A percentile compares a stretch with the other conserved stretches of the same genome.
Evolutionary conservation across 2,888 invertebrate species (phyloP).

Genomic region (Halocaridina rubra): DNA sequence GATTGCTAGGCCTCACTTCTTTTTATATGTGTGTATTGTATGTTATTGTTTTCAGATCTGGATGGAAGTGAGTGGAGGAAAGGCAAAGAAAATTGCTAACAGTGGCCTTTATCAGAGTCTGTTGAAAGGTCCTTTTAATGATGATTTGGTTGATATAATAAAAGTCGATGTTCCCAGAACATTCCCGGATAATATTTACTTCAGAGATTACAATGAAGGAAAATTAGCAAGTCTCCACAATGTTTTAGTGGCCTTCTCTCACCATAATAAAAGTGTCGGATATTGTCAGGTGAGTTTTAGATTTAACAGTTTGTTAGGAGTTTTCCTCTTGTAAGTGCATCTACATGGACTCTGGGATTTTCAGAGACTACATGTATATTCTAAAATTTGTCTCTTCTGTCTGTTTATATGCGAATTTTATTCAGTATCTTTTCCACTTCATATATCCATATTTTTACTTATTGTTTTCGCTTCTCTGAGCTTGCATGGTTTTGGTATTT

Average conservation of each 20-base stretch:
- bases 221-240: constrained; percentile 80
- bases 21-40: too few species aligned
- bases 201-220: constrained; percentile 76
- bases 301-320: too few species aligned
- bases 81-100: constrained; percentile 73
- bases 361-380: too few species aligned
- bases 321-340: too few species aligned
- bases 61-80: constrained; percentile 88
- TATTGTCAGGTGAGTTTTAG: constrained; percentile 86
- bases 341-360: too few species aligned
- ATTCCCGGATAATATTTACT: constrained; percentile 95
- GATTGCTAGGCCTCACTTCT: too few species aligned
- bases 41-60: constrained; percentile 74
- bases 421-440: too few species aligned
- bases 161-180: constrained; percentile 91
- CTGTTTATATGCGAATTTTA: too few species aligned
- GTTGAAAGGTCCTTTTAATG: constrained; percentile 77
- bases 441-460: too few species aligned
- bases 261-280: constrained; percentile 86
- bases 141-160: constrained; percentile 82
- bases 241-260: constrained; percentile 88
- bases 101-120: constrained; percentile 72
- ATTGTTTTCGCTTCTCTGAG: too few species aligned
- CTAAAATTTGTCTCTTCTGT: too few species aligned
- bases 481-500: too few species aligned